Evolutionary conservation across 2,797 vertebrate genomes (phyloP).

Genomic region (Hipposideros larvatus): DNA sequence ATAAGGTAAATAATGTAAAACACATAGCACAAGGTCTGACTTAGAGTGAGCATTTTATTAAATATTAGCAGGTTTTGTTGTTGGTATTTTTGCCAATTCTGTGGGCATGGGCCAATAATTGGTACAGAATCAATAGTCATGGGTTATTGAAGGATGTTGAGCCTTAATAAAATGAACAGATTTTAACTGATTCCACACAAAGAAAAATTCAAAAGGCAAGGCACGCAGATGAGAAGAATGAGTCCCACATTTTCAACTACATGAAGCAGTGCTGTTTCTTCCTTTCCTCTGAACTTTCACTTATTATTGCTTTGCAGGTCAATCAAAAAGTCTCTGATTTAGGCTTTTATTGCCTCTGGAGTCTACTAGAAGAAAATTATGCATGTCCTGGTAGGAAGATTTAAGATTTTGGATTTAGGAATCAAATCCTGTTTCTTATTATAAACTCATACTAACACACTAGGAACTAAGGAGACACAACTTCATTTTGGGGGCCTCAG

Average conservation of each 20-base stretch:
- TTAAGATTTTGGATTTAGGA: neutral
- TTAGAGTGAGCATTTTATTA: neutral
- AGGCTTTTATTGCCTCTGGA: neutral
- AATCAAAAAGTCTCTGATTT: slow-evolving; percentile 26
- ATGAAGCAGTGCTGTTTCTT: neutral
- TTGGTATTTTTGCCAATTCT: neutral
- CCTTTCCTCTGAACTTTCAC: neutral
- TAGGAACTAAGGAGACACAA: neutral
- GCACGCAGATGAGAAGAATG: neutral
- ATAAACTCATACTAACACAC: neutral
- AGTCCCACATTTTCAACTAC: neutral
- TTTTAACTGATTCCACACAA: neutral
- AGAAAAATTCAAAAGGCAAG: neutral
- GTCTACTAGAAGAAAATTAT: neutral
- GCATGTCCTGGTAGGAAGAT: neutral
- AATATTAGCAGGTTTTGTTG: neutral
- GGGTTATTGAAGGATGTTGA: neutral
- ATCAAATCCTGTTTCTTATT: slow-evolving; percentile 42
- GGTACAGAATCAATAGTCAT: neutral
- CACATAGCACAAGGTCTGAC: neutral
- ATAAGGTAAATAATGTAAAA: neutral
- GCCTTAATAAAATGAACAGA: neutral
- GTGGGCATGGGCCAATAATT: neutral
- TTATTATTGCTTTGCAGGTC: neutral
- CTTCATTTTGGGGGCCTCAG: neutral